Percentiles rank a stretch among this genome's conserved stretches.
These are phyloP conservation scores for Pyrgus malvae DNA, from an alignment of 2,888 invertebrate species.

Conservation along the genomic window DNA sequence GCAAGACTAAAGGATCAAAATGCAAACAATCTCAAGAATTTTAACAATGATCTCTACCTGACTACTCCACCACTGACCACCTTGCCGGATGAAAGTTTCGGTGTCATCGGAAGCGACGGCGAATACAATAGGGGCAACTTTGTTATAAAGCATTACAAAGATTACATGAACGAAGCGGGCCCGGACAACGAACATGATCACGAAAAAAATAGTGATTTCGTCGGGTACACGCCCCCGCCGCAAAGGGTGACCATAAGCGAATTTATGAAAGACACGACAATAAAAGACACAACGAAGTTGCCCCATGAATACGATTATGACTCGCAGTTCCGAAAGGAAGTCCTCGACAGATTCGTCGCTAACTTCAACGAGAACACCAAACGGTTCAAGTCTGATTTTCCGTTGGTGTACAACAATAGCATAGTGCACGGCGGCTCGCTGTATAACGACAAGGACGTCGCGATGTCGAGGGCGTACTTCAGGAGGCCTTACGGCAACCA, in stretches of 20 bases:
- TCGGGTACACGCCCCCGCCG: slow-evolving; percentile 42
- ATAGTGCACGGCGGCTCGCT: slow-evolving; percentile 50
- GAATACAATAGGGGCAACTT: slow-evolving; percentile 55
- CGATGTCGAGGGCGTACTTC: slow-evolving; percentile 57
- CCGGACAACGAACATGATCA: background rate
- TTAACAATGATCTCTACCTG: slow-evolving; percentile 38
- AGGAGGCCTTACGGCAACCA: slow-evolving; percentile 35
- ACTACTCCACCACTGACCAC: slow-evolving; percentile 39
- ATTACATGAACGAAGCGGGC: slow-evolving; percentile 32
- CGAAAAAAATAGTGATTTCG: background rate
- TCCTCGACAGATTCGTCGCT: slow-evolving; percentile 60
- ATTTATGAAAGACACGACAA: slow-evolving; percentile 22
- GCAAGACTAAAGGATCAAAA: slow-evolving; percentile 3
- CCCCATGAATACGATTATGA: slow-evolving; percentile 60
- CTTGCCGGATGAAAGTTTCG: slow-evolving; percentile 36
- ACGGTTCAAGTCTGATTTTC: slow-evolving; percentile 61
- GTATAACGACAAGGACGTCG: slow-evolving; percentile 42
- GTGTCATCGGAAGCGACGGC: slow-evolving; percentile 38
- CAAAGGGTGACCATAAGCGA: slow-evolving; percentile 44
- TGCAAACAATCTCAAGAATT: slow-evolving; percentile 20
- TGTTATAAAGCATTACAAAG: slow-evolving; percentile 62
- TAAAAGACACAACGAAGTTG: background rate
- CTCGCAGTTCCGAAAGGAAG: slow-evolving; percentile 54
- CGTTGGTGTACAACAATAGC: slow-evolving; percentile 64
- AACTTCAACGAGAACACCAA: slow-evolving; percentile 67